Percentiles rank a stretch among this genome's conserved stretches.
Conservation (phyloP, 2,113 vertebrate species). For the Sciurus niger region DNA sequence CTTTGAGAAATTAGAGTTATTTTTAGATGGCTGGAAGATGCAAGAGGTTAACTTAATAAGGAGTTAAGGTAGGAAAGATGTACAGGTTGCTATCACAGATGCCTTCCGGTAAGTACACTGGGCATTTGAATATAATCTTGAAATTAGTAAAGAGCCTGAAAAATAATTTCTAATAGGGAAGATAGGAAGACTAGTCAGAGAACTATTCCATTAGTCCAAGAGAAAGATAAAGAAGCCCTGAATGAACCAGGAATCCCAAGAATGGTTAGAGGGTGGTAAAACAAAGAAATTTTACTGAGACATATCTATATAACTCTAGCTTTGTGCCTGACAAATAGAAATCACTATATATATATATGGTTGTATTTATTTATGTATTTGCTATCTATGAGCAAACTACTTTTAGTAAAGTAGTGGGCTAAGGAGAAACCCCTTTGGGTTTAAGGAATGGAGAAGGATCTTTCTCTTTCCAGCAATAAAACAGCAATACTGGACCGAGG, state of each 20-base stretch:
- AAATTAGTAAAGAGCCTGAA: not conserved
- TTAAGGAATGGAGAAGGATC: not conserved
- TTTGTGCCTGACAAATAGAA: not conserved
- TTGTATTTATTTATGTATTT: not conserved
- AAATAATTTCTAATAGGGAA: not conserved
- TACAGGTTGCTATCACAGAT: not conserved
- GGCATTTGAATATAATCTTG: not conserved
- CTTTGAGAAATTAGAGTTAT: not conserved
- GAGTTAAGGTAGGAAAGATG: conserved; percentile 8
- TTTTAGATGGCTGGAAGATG: not conserved
- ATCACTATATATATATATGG: not conserved
- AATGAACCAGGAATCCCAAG: not conserved
- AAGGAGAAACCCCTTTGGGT: not conserved
- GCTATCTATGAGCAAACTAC: not conserved
- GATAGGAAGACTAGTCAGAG: not conserved
- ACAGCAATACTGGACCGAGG: not conserved
- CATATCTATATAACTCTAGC: not conserved
- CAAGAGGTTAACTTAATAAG: not conserved
- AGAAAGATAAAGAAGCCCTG: not conserved
- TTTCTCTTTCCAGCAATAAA: not conserved
- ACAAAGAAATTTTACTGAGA: not conserved
- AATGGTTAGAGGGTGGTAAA: not conserved
- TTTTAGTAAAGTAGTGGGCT: not conserved
- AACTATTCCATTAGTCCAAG: not conserved
- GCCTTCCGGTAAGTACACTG: not conserved